Conservation (phyloP, 1,140 invertebrate species). For the Stratiolaelaps scimitus region DNA sequence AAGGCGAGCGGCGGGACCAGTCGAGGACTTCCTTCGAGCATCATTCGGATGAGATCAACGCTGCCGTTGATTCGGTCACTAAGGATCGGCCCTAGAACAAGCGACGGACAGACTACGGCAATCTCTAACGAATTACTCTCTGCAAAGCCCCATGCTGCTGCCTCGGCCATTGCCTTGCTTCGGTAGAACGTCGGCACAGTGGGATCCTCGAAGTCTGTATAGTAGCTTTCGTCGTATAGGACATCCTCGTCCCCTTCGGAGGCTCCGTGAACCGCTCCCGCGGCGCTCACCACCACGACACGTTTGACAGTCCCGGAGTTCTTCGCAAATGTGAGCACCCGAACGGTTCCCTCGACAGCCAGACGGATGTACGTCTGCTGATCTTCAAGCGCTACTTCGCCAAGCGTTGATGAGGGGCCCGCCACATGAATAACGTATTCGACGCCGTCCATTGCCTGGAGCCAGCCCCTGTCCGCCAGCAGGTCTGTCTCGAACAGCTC, state of each 20-base stretch:
- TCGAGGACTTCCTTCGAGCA: not conserved
- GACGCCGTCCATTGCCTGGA: not conserved
- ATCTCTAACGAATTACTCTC: not conserved
- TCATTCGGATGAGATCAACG: not conserved
- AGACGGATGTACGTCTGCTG: not conserved
- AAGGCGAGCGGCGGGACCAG: not conserved
- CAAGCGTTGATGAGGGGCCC: not conserved
- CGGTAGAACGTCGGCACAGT: not conserved
- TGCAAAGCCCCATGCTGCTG: not conserved
- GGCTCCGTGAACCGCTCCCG: not conserved
- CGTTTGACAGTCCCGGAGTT: not conserved
- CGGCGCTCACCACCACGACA: not conserved
- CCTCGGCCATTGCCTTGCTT: slow-evolving; percentile 3
- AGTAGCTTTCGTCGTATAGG: not conserved
- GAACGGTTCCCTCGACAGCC: not conserved
- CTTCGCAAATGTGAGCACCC: not conserved
- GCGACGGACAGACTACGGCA: not conserved
- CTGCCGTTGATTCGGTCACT: not conserved
- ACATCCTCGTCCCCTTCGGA: not conserved
- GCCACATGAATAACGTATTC: slow-evolving; percentile 19
- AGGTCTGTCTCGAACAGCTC: slow-evolving; percentile 17
- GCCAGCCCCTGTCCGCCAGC: not conserved
- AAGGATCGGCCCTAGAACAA: not conserved
- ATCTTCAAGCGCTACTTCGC: not conserved
- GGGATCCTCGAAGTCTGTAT: not conserved